phyloP scores from a whole-genome alignment of 2,888 invertebrate species.

The Agrotis ipsilon region DNA sequence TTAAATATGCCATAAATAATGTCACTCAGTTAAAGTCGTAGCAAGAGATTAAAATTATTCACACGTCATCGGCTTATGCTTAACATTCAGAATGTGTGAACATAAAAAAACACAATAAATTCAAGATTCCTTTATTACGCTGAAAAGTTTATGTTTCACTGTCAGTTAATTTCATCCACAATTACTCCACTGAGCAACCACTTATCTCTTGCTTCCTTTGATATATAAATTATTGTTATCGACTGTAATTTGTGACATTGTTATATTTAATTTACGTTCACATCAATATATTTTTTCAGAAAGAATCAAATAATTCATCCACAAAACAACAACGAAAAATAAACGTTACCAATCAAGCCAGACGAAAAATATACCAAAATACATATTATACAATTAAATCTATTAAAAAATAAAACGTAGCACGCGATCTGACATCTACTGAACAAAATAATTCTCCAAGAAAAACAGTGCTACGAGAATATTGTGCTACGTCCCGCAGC shows the following conservation, averaged over 20 bases:
- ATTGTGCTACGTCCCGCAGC: slow-evolving; percentile 85
- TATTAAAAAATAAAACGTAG: slow-evolving; percentile 17
- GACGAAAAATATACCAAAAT: not conserved
- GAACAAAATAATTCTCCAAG: slow-evolving; percentile 43
- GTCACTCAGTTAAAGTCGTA: not conserved
- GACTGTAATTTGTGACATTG: slow-evolving; percentile 5
- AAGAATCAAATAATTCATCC: not conserved
- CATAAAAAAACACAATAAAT: not conserved
- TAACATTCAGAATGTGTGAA: not conserved
- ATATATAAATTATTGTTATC: not conserved
- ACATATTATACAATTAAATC: slow-evolving; percentile 13
- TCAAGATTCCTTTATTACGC: not conserved
- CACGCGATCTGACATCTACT: slow-evolving; percentile 13
- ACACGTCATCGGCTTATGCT: not conserved
- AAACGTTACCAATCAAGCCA: not conserved
- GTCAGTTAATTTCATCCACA: not conserved
- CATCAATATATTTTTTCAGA: not conserved
- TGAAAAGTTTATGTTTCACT: not conserved
- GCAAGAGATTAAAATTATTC: not conserved
- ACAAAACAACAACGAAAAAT: slow-evolving; percentile 8
- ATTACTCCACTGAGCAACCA: not conserved
- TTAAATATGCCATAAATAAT: not conserved
- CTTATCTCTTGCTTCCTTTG: not conserved
- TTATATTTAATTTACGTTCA: slow-evolving; percentile 1
- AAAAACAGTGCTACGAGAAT: slow-evolving; percentile 63